Evolutionary conservation across 2,797 vertebrate genomes (phyloP).

Genomic region (Podarcis siculus): DNA sequence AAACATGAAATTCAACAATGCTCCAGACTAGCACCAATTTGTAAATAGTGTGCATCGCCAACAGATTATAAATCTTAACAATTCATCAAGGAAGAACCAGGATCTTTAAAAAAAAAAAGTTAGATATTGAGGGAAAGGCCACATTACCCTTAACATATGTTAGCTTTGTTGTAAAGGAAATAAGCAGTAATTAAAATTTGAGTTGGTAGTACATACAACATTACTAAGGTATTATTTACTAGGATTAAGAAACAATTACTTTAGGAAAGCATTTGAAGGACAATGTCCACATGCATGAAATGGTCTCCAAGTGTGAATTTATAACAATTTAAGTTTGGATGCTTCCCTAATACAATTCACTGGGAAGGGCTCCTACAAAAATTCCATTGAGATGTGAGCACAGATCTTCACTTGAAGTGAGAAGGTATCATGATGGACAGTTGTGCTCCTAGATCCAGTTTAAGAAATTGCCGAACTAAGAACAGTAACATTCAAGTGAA

Average conservation of each 20-base stretch:
- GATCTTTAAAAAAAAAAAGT: conserved; percentile 1
- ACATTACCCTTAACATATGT: conserved; percentile 51
- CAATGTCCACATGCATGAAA: conserved; percentile 44
- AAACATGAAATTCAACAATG: conserved; percentile 44
- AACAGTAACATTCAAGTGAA: conserved; percentile 8
- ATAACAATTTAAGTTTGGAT: conserved; percentile 23
- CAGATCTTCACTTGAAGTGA: not conserved
- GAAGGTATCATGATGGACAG: not conserved
- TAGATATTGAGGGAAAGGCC: conserved; percentile 44
- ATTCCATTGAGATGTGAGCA: not conserved
- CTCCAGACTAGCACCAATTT: conserved; percentile 49
- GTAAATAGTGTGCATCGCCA: conserved; percentile 51
- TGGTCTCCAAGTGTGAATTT: conserved; percentile 9
- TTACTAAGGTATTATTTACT: conserved; percentile 54
- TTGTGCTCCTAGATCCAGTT: not conserved
- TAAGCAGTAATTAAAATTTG: conserved; percentile 45
- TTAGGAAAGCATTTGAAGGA: conserved; percentile 58
- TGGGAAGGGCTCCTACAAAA: not conserved
- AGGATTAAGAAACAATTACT: conserved; percentile 47
- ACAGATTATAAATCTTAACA: conserved; percentile 43
- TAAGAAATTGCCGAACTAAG: not conserved
- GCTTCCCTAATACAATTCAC: not conserved
- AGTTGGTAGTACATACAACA: conserved; percentile 34
- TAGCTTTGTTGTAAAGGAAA: conserved; percentile 39
- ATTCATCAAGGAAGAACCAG: conserved; percentile 63